A percentile compares a stretch with the other conserved stretches of the same genome.
Conservation (phyloP, 2,113 vertebrate species). For the Fregata magnificens region DNA sequence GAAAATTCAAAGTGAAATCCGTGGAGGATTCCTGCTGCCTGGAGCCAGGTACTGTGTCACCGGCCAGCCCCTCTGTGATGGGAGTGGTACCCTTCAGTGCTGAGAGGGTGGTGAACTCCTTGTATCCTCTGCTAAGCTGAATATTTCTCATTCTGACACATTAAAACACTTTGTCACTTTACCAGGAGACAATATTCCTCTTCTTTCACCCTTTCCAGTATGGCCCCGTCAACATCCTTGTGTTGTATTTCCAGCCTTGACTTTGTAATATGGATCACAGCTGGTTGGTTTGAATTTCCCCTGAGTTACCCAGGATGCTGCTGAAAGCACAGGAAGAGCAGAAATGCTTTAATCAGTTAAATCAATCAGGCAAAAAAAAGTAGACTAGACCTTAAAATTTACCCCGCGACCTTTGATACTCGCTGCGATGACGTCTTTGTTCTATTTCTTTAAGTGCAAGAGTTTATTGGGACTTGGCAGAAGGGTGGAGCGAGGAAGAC, state of each 20-base stretch:
- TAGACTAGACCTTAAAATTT: constrained; percentile 25
- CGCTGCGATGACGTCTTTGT: neutral
- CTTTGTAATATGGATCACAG: constrained; percentile 44
- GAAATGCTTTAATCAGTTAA: constrained; percentile 48
- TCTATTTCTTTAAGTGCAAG: constrained; percentile 1
- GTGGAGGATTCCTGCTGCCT: neutral
- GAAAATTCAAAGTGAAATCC: neutral
- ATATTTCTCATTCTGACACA: neutral
- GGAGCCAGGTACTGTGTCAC: neutral
- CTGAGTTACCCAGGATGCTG: constrained; percentile 48
- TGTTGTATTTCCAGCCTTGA: constrained; percentile 15
- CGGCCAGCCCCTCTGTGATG: rapidly evolving
- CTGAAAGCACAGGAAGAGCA: constrained; percentile 28
- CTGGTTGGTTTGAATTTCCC: constrained; percentile 58
- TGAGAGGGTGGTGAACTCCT: neutral
- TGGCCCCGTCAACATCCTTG: neutral
- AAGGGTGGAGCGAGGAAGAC: constrained; percentile 5
- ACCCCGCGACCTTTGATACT: constrained; percentile 1
- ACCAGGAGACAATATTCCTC: neutral
- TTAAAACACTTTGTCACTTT: neutral
- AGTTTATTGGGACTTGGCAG: constrained; percentile 34
- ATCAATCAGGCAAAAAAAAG: neutral
- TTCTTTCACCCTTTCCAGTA: constrained; percentile 11
- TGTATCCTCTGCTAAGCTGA: neutral
- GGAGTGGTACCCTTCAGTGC: neutral